phyloP scores from a whole-genome alignment of 2,113 vertebrate species.

The Urocynchramus pylzowi region DNA sequence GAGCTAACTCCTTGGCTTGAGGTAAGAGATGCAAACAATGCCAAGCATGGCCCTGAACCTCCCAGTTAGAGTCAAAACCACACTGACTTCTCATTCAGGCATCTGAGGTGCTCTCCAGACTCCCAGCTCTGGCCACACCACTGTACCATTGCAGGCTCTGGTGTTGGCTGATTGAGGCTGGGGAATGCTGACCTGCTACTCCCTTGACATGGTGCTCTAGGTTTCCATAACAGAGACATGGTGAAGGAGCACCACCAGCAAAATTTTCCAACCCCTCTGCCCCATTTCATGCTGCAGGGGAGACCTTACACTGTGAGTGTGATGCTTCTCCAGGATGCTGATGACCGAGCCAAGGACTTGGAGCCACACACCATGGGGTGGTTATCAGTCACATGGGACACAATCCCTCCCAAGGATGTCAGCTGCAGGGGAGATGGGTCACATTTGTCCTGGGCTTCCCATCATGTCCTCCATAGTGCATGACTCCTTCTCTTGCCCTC shows the following conservation, averaged over 20 bases:
- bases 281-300: not conserved
- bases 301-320: accelerated
- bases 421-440: not conserved
- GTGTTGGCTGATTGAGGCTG: accelerated
- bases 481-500: not conserved
- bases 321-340: not conserved
- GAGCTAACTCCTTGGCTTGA: not conserved
- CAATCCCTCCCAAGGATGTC: not conserved
- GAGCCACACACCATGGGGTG: not conserved
- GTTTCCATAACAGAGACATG: not conserved
- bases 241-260: not conserved
- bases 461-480: not conserved
- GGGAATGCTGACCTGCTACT: not conserved
- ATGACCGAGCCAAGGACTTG: not conserved
- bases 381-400: not conserved
- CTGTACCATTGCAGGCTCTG: not conserved
- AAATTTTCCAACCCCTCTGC: not conserved
- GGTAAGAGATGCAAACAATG: not conserved
- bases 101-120: not conserved
- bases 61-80: not conserved
- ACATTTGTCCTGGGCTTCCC: not conserved
- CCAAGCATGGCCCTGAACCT: not conserved
- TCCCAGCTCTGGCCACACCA: not conserved
- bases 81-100: not conserved
- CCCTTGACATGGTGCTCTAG: not conserved